Base-by-base conservation (phyloP, 2,113 vertebrate species). In the Calyptomena viridis region DNA sequence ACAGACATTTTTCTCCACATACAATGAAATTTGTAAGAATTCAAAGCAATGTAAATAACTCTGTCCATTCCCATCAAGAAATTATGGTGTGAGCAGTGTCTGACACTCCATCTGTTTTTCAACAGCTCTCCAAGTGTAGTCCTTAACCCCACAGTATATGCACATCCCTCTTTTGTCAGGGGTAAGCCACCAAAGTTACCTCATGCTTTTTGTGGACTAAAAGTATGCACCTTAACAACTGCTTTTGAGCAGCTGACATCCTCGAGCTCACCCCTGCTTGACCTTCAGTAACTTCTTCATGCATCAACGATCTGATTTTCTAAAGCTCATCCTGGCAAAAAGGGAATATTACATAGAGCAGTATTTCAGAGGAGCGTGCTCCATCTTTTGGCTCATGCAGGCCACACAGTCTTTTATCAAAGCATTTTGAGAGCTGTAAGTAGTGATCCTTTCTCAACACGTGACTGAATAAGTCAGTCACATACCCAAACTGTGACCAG, bases 301-400 rank as follows among this genome's bases (percentile, higher is more conserved):
- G 86, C 76, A 93, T 47, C 9, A 5, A 47, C 12, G 27, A 60
- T 28, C 74, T 44, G 83, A 88, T 93, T 94, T 90, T 77, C 89
- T 94, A 42, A 39, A 90, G 93, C 80, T 81, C 89, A 87, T 78
- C 76, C 84, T 60, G 80, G 64, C 16, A 1, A 72, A 81, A 58
- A 78, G 73, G 56, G 30, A 94, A 86, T 0, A 1, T 33, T 90
- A 42, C 42, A 91, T 52, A 94, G 53, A 90, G 83, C 64, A 49
- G 88, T 42, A 97, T 96, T 96, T 88, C 28, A 94, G 94, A 97
- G 95, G 79, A 96, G 69, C 71, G 95, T 96, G 96, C 96, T 97
- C 96, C 96, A 97, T 95, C 96, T 97, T 93, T 97, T 95, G 96
- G 96, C 73, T 97, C 83, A 64, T 9, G 73, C 68, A 92, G 89